A percentile compares a stretch with the other conserved stretches of the same genome.
phyloP scores from a whole-genome alignment of 2,888 invertebrate species.

The Eristalis tenax region DNA sequence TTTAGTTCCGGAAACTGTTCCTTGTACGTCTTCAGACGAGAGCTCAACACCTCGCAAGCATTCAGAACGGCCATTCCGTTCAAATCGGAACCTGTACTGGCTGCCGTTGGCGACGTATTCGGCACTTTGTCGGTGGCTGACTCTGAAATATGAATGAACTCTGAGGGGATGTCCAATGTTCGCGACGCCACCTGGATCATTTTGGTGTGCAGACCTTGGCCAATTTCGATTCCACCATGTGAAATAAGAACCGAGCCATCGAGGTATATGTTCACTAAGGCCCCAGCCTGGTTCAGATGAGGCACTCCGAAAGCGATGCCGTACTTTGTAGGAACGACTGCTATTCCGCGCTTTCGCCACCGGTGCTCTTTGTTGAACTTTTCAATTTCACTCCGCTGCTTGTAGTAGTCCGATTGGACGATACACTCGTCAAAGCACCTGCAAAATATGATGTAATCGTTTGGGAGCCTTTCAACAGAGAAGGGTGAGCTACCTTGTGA shows the following conservation, averaged over 20 bases:
- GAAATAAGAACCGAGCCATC: conserved; percentile 94
- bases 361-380: conserved; percentile 89
- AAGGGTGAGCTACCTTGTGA: conserved; percentile 80
- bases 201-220: conserved; percentile 97
- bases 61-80: conserved; percentile 95
- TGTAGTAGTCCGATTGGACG: conserved; percentile 84
- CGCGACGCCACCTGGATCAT: conserved; percentile 95
- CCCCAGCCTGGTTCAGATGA: conserved; percentile 92
- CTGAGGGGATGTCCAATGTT: conserved; percentile 86
- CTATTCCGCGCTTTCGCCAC: conserved; percentile 93
- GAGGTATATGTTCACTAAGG: conserved; percentile 91
- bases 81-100: conserved; percentile 92
- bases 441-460: conserved; percentile 36
- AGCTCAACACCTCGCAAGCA: conserved; percentile 89
- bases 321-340: conserved; percentile 91
- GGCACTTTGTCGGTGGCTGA: conserved; percentile 95
- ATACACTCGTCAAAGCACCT: conserved; percentile 92
- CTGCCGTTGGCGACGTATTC: conserved; percentile 94
- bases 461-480: neutral
- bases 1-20: conserved; percentile 88
- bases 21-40: conserved; percentile 88
- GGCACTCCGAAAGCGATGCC: conserved; percentile 91
- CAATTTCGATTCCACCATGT: conserved; percentile 98
- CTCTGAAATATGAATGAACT: conserved; percentile 90
- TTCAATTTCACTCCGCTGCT: conserved; percentile 84